Base-by-base conservation (phyloP, 2,888 invertebrate species). In the Meteorus cinctellus region DNA sequence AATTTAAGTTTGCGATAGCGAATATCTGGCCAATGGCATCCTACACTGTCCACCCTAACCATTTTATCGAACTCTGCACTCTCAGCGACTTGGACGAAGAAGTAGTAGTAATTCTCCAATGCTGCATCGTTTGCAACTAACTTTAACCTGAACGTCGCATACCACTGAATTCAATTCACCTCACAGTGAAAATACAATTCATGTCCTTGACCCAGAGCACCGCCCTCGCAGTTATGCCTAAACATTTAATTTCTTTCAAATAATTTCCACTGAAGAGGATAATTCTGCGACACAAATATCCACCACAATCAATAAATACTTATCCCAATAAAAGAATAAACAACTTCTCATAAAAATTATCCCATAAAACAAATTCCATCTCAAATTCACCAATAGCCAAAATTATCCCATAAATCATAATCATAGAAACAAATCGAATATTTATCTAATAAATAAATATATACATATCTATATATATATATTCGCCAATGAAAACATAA, bases 51-150 rank as follows among this genome's bases (percentile, higher is more conserved):
- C 72, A 45, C n/a, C 72, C 72, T 63, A 31, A 63, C 72, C 63
- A 41, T 71, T 71, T 51, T 72, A 63, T 72, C 72, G 48, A 63
- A 72, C 41, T 72, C 62, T 63, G 63, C 72, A 48, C 48, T 72
- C 71, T 72, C 71, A 72, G 71, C 71, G 29, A 41, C 60, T 70
- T 16, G n/a, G 24, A 29, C 48, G 29, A 16, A 48, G 48, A 16
- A 48, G 48, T 48, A 48, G n/a, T 48, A 62, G 36, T 59, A 45
- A 72, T 62, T 72, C 71, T 41, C 45, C n/a, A 24, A 71, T 19
- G 36, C 29, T 72, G 71, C 60, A 72, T 72, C 71, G 36, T 60
- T 60, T 72, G 71, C 60, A 72, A 62, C 60, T 72, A 45, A 48
- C 62, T 45, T 72, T 34, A n/a, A 31, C 63, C 48, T 16, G 16